Conservation (phyloP, 1,140 invertebrate species). For the Halictus rubicundus region DNA sequence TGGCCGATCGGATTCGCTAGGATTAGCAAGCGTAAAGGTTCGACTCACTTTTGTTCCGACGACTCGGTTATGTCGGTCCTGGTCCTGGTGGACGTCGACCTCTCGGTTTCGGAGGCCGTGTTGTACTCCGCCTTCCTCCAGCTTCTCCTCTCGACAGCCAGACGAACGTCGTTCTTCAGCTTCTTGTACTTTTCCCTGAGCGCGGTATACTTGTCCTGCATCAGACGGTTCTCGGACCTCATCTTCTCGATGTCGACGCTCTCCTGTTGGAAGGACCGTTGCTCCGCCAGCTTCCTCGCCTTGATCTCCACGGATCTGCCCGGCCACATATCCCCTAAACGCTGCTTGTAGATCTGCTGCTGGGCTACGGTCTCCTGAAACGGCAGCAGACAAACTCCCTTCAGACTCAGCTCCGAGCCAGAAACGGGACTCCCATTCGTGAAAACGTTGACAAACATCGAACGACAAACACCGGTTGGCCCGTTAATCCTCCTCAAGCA, state of each 20-base stretch:
- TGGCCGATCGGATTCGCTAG: neutral
- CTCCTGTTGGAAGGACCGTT: slow-evolving; percentile 75
- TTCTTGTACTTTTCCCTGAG: slow-evolving; percentile 90
- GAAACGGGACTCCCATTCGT: neutral
- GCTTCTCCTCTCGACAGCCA: slow-evolving; percentile 82
- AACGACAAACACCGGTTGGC: neutral
- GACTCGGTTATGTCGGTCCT: slow-evolving; percentile 77
- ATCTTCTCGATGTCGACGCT: slow-evolving; percentile 84
- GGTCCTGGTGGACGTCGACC: slow-evolving; percentile 81
- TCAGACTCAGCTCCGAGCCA: neutral
- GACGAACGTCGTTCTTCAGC: slow-evolving; percentile 88
- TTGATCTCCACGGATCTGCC: slow-evolving; percentile 82
- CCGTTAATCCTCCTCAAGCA: neutral
- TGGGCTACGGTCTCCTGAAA: slow-evolving; percentile 81
- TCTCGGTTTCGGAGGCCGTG: slow-evolving; percentile 88
- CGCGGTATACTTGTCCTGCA: slow-evolving; percentile 89
- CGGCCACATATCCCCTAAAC: slow-evolving; percentile 83
- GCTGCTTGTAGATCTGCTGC: slow-evolving; percentile 84
- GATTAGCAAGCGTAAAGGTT: neutral
- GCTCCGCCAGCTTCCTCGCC: slow-evolving; percentile 76
- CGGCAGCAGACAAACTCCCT: neutral
- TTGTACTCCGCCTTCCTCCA: slow-evolving; percentile 82
- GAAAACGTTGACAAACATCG: neutral
- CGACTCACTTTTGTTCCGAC: slow-evolving; percentile 78
- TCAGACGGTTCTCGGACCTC: slow-evolving; percentile 85